Conservation (phyloP, 2,113 vertebrate genomes). For the Phrynocephalus versicolor region DNA sequence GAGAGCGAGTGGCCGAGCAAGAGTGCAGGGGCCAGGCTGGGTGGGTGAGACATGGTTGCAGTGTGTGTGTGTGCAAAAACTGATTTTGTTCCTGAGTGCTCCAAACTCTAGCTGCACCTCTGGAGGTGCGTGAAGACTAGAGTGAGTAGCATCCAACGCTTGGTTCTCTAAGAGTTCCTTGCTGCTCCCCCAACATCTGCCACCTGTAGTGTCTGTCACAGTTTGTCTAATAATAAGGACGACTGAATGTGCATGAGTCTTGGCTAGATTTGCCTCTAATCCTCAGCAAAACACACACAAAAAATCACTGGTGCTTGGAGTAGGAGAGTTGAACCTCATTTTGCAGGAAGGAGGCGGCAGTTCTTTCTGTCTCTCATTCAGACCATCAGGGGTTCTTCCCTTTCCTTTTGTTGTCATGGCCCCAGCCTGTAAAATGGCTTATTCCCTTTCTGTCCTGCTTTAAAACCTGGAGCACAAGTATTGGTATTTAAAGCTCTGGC, state of each 20-base stretch:
- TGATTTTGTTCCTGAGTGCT: no score
- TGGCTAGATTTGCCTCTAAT: neutral
- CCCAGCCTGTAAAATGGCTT: constrained; percentile 5
- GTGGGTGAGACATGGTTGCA: no score
- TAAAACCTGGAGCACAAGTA: constrained; percentile 1
- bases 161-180: neutral
- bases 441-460: constrained; percentile 24
- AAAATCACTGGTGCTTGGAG: neutral
- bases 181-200: neutral
- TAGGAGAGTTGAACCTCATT: neutral
- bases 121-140: neutral
- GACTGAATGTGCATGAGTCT: no score
- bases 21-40: no score
- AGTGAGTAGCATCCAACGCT: neutral
- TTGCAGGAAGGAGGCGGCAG: no score
- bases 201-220: neutral
- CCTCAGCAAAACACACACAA: neutral
- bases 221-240: neutral
- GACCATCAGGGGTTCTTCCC: neutral
- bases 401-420: constrained; percentile 29
- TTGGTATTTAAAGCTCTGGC: constrained; percentile 36
- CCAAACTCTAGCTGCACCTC: no score
- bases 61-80: no score
- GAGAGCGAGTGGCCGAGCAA: no score
- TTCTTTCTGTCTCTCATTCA: constrained; percentile 7